Conservation (phyloP, 2,888 invertebrate species). For the Euclidia mi region DNA sequence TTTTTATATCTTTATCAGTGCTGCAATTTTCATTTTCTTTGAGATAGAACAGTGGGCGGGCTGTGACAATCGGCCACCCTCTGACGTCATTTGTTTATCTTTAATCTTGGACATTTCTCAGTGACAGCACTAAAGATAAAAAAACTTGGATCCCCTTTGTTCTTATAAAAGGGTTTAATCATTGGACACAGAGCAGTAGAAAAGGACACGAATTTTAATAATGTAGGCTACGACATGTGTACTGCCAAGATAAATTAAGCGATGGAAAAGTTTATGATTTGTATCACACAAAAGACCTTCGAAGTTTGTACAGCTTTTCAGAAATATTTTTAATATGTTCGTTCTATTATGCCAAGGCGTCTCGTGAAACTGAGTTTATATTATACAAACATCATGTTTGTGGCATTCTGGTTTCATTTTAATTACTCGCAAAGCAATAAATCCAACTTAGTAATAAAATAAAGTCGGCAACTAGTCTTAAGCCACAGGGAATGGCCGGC, state of each 20-base stretch:
- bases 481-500: constrained; percentile 42
- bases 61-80: constrained; percentile 35
- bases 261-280: constrained; percentile 4
- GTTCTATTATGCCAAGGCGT: too few relatives aligned
- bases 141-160: constrained; percentile 50
- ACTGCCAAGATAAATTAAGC: constrained; percentile 23
- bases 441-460: constrained; percentile 40
- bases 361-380: too few relatives aligned
- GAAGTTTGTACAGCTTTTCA: too few relatives aligned
- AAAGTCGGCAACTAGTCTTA: constrained; percentile 50
- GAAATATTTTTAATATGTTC: too few relatives aligned
- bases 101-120: constrained; percentile 40
- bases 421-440: constrained; percentile 20
- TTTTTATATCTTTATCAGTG: constrained; percentile 10
- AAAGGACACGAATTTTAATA: constrained; percentile 43
- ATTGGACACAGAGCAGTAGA: constrained; percentile 34
- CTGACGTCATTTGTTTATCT: constrained; percentile 51
- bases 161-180: constrained; percentile 51
- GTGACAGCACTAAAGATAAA: constrained; percentile 45
- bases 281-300: too few relatives aligned
- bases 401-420: constrained; percentile 10
- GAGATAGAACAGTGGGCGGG: constrained; percentile 16
- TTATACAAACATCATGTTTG: too few relatives aligned
- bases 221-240: constrained; percentile 22
- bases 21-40: constrained; percentile 29